These are phyloP conservation scores for Clunio marinus DNA, from an alignment of 2,888 invertebrate genomes.

Conservation along the genomic window DNA sequence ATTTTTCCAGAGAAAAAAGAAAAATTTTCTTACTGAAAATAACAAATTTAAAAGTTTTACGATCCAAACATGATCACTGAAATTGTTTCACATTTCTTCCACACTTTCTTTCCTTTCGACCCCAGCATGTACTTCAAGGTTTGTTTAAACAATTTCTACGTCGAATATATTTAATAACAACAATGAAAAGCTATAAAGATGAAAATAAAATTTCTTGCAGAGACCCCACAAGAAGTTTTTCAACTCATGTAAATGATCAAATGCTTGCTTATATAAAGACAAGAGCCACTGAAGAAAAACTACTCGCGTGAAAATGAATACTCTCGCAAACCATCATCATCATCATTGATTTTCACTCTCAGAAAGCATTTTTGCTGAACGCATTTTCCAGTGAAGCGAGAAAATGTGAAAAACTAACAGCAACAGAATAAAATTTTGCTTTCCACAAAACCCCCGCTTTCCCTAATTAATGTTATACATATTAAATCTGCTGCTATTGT, in stretches of 20 bases:
- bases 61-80: slow-evolving; percentile 15
- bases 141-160: slow-evolving; percentile 31
- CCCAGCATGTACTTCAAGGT: slow-evolving; percentile 24
- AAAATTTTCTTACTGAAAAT: too few relatives aligned
- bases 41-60: slow-evolving; percentile 31
- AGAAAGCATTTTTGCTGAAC: neutral
- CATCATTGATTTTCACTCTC: slow-evolving; percentile 12
- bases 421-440: slow-evolving; percentile 3
- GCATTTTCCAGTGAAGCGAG: slow-evolving; percentile 32
- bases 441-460: slow-evolving; percentile 39
- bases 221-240: slow-evolving; percentile 32
- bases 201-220: slow-evolving; percentile 6
- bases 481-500: slow-evolving; percentile 23
- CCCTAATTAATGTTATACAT: slow-evolving; percentile 37
- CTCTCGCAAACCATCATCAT: slow-evolving; percentile 13
- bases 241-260: too few relatives aligned
- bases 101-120: neutral
- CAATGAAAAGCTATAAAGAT: slow-evolving; percentile 16
- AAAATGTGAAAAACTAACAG: slow-evolving; percentile 25
- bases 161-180: slow-evolving; percentile 16
- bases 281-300: slow-evolving; percentile 20
- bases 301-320: slow-evolving; percentile 26
- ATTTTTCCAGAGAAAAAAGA: neutral
- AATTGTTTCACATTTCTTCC: neutral
- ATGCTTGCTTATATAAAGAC: too few relatives aligned